These are phyloP conservation scores for Archocentrus centrarchus DNA, from an alignment of 2,113 vertebrate genomes.

Conservation along the genomic window DNA sequence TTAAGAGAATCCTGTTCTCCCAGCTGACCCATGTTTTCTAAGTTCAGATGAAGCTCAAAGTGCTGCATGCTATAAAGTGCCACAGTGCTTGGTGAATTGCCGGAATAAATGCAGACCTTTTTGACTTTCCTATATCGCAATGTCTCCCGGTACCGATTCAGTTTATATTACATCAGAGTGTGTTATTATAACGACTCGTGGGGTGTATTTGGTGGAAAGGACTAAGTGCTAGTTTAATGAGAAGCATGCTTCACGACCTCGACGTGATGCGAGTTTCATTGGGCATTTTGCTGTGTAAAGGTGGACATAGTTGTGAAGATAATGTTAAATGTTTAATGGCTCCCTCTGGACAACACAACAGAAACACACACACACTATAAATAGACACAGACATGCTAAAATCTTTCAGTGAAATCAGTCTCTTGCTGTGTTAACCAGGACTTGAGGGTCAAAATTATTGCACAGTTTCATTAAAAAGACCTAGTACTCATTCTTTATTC, in stretches of 20 bases:
- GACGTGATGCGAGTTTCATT: slow-evolving; percentile 58
- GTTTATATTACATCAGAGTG: slow-evolving; percentile 65
- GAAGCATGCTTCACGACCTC: slow-evolving; percentile 51
- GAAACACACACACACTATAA: not conserved
- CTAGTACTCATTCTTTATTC: slow-evolving; percentile 38
- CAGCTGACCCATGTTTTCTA: slow-evolving; percentile 46
- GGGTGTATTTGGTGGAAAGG: slow-evolving; percentile 50
- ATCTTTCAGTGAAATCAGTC: slow-evolving; percentile 32
- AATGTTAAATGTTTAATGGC: slow-evolving; percentile 55
- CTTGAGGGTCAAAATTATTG: slow-evolving; percentile 42
- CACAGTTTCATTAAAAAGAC: slow-evolving; percentile 44
- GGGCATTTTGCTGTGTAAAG: slow-evolving; percentile 49
- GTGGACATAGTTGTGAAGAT: slow-evolving; percentile 57
- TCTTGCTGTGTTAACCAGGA: slow-evolving; percentile 27
- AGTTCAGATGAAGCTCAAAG: slow-evolving; percentile 51
- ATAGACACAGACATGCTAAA: not conserved
- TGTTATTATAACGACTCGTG: slow-evolving; percentile 61
- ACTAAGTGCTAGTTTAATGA: slow-evolving; percentile 67
- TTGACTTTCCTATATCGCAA: slow-evolving; percentile 47
- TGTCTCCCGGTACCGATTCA: slow-evolving; percentile 59
- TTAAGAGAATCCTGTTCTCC: slow-evolving; percentile 39
- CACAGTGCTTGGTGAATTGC: slow-evolving; percentile 30
- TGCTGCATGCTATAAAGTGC: slow-evolving; percentile 67
- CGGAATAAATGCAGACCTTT: slow-evolving; percentile 63
- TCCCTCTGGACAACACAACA: slow-evolving; percentile 26